Evolutionary conservation across 2,797 vertebrate genomes (phyloP), one percentile per base, ranked within the genome.

Genomic region (Sitta carolinensis): DNA sequence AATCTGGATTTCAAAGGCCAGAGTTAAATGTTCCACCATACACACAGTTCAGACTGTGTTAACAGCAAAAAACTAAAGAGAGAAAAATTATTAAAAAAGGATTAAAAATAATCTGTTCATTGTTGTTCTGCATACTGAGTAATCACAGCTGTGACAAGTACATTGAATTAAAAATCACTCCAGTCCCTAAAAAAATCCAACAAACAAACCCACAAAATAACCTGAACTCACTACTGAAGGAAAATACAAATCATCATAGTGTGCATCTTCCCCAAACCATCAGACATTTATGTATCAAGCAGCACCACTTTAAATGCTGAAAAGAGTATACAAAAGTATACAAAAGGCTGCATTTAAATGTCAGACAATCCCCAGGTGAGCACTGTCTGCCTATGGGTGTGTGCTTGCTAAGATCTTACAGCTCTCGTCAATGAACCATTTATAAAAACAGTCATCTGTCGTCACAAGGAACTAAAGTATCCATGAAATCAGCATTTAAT

Each of bases 91-190:
- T 75, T 88, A 1, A 29, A 90, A 90, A 84, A 51, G 66, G 85
- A 91, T 88, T 96, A 85, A 94, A 90, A 92, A 72, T 72, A 81
- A 89, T 82, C 75, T 79, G 22, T 29, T 57, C 16, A 8, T n/a
- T 84, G 84, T 80, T 89, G 40, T 87, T 95, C 78, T 40, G 30
- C 51, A 61, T 74, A 78, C 32, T 94, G 58, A 94, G 25, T 26
- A 89, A 96, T 86, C 66, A 91, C 87, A 78, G 84, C 69, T 93
- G 91, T 58, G 85, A 92, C 52, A 74, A 94, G 54, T 62, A 92
- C 92, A 95, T 84, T 82, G 78, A 73, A 94, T 80, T 85, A 64
- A 96, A 87, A 91, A 61, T 47, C 61, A 70, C 45, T 70, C 47
- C 47, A 58, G 26, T 36, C 50, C 57, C 75, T 38, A 83, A 62